Conservation (phyloP, 2,888 invertebrate species). For the Acanthosepion lycidas region DNA sequence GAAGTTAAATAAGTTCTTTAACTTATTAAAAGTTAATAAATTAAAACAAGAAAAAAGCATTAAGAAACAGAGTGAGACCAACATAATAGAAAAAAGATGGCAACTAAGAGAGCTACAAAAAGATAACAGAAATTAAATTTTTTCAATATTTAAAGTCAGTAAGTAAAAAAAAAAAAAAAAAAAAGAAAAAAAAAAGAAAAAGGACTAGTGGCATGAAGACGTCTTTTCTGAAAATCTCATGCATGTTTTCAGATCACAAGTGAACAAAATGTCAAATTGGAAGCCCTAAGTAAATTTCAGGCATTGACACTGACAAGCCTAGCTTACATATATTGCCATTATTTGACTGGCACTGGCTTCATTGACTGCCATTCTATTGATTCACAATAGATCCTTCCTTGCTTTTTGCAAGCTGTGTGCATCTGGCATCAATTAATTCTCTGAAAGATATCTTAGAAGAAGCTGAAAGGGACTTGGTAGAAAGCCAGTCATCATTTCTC, state of each 20-base stretch:
- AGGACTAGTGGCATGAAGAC: not conserved
- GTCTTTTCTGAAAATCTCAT: not conserved
- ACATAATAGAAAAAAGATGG: not conserved
- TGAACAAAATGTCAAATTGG: not conserved
- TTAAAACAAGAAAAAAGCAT: not conserved
- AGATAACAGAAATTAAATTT: not conserved
- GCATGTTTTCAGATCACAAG: not conserved
- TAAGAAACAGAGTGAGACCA: not conserved
- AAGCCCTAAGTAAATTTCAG: not conserved
- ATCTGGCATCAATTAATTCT: conserved; percentile 9
- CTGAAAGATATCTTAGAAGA: not conserved
- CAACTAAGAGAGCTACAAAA: not conserved
- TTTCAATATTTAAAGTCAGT: not conserved
- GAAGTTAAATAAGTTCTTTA: not conserved
- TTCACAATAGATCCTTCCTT: not conserved
- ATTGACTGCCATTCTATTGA: not conserved
- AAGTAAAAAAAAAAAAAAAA: not conserved
- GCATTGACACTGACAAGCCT: not conserved
- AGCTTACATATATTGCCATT: not conserved
- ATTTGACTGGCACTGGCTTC: not conserved
- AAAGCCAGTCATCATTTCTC: conserved; percentile 20
- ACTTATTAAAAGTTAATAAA: not conserved
- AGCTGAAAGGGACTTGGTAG: not conserved
- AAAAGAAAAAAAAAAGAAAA: not conserved
- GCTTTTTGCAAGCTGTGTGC: not conserved